phyloP scores from a whole-genome alignment of 2,888 invertebrate species.

The Epistrophella euchroma region DNA sequence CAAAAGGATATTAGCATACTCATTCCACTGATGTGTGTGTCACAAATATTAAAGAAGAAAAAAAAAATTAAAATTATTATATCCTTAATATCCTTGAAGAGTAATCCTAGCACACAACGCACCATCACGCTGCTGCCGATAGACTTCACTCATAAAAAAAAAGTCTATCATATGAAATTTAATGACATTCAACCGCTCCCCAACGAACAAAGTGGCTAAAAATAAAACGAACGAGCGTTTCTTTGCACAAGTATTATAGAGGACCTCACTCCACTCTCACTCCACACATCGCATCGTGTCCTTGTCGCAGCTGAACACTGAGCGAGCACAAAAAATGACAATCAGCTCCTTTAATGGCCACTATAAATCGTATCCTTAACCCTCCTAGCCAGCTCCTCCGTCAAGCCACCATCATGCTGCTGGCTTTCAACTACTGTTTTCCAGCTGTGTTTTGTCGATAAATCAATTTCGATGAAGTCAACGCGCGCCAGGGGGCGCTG shows the following conservation, averaged over 20 bases:
- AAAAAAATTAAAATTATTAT: slow-evolving; percentile 28
- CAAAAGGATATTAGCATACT: slow-evolving; percentile 68
- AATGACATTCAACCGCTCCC: slow-evolving; percentile 56
- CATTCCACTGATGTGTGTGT: slow-evolving; percentile 33
- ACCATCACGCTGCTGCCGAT: slow-evolving; percentile 37
- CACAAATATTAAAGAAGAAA: slow-evolving; percentile 39
- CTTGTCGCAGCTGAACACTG: slow-evolving; percentile 27
- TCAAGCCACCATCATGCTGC: not conserved
- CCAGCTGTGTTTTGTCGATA: slow-evolving; percentile 74
- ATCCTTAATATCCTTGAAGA: slow-evolving; percentile 28
- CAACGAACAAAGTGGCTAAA: slow-evolving; percentile 43
- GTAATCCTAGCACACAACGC: slow-evolving; percentile 33
- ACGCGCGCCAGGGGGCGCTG: slow-evolving; percentile 24
- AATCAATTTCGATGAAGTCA: slow-evolving; percentile 75
- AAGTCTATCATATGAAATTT: slow-evolving; percentile 69
- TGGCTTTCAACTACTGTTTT: not conserved
- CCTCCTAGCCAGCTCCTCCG: not conserved
- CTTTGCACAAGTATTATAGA: slow-evolving; percentile 9
- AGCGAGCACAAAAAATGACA: slow-evolving; percentile 76
- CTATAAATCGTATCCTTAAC: slow-evolving; percentile 78
- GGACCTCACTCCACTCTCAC: slow-evolving; percentile 30
- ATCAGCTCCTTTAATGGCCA: slow-evolving; percentile 81
- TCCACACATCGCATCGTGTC: not conserved
- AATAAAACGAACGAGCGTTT: slow-evolving; percentile 44
- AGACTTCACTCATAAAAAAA: slow-evolving; percentile 52